Evolutionary conservation across 2,797 vertebrate genomes (phyloP).

Genomic region (Aulostomus chinensis): DNA sequence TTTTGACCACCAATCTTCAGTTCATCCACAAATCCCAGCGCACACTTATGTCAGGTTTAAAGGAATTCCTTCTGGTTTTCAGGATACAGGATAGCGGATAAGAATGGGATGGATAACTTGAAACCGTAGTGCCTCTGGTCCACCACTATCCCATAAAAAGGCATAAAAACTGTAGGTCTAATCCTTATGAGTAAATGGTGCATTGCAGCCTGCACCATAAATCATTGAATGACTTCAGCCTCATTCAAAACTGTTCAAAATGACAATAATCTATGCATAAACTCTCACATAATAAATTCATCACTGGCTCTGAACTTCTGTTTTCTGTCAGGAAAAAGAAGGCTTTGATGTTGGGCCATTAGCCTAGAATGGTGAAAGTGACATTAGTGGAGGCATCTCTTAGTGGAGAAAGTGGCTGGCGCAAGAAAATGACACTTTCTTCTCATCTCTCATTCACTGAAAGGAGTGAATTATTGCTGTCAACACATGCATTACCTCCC

Average conservation of each 20-base stretch:
- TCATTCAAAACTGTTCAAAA: constrained; percentile 33
- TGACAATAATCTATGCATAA: constrained; percentile 29
- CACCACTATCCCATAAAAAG: constrained; percentile 14
- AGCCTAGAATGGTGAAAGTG: constrained; percentile 37
- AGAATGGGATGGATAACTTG: not conserved
- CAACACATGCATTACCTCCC: constrained; percentile 48
- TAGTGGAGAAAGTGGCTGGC: constrained; percentile 23
- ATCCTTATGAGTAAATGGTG: constrained; percentile 48
- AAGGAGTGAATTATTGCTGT: constrained; percentile 65
- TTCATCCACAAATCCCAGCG: too few relatives aligned
- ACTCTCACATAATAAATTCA: constrained; percentile 21
- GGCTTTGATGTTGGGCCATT: constrained; percentile 33
- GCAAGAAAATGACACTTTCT: constrained; percentile 42
- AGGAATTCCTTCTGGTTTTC: too few relatives aligned
- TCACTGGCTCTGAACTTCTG: constrained; percentile 9
- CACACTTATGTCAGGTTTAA: too few relatives aligned
- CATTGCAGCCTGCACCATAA: constrained; percentile 35
- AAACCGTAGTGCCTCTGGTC: too few relatives aligned
- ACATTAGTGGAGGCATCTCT: constrained; percentile 28
- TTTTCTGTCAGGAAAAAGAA: constrained; percentile 33
- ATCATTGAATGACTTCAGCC: constrained; percentile 38
- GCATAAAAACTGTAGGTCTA: too few relatives aligned
- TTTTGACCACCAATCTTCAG: too few relatives aligned
- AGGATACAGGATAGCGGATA: not conserved
- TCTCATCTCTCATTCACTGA: constrained; percentile 58